Evolutionary conservation across 1,140 invertebrate genomes (phyloP).

Genomic region (Drosophila mojavensis): DNA sequence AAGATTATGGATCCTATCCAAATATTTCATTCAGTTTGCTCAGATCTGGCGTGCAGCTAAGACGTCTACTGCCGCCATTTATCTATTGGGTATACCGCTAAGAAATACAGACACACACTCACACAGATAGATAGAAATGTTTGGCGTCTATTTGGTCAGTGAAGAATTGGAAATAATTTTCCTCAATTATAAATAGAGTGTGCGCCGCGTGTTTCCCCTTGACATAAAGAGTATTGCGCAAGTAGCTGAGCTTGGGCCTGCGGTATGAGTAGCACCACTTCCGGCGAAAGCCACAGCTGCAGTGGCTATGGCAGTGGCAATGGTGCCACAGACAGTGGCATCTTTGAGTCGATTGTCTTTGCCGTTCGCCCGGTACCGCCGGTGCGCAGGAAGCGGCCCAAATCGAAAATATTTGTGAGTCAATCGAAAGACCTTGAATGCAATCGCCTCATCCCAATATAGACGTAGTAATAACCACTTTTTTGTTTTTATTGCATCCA

Average conservation of each 20-base stretch:
- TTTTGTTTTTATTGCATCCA: conserved; percentile 39
- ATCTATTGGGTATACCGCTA: conserved; percentile 1
- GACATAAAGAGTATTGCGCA: conserved; percentile 50
- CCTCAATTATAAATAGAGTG: conserved; percentile 40
- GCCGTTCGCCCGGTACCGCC: conserved; percentile 70
- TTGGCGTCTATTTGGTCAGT: conserved; percentile 69
- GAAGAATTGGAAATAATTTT: conserved; percentile 58
- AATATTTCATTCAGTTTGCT: conserved; percentile 49
- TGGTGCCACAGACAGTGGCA: conserved; percentile 44
- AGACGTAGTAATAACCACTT: conserved; percentile 59
- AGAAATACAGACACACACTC: background rate
- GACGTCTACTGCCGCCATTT: conserved; percentile 32
- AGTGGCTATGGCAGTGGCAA: conserved; percentile 30
- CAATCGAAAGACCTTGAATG: conserved; percentile 46
- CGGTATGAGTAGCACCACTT: conserved; percentile 70
- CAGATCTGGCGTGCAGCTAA: conserved; percentile 42
- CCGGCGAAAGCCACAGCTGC: conserved; percentile 67
- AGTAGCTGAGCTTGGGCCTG: conserved; percentile 36
- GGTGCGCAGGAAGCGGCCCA: conserved; percentile 71
- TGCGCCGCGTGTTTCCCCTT: conserved; percentile 17
- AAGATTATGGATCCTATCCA: conserved; percentile 11
- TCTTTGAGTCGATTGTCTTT: conserved; percentile 69
- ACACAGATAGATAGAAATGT: conserved; percentile 46
- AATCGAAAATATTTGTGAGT: conserved; percentile 77
- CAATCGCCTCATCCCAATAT: conserved; percentile 25